phyloP scores from a whole-genome alignment of 2,888 invertebrate genomes.

The Melieria picta region DNA sequence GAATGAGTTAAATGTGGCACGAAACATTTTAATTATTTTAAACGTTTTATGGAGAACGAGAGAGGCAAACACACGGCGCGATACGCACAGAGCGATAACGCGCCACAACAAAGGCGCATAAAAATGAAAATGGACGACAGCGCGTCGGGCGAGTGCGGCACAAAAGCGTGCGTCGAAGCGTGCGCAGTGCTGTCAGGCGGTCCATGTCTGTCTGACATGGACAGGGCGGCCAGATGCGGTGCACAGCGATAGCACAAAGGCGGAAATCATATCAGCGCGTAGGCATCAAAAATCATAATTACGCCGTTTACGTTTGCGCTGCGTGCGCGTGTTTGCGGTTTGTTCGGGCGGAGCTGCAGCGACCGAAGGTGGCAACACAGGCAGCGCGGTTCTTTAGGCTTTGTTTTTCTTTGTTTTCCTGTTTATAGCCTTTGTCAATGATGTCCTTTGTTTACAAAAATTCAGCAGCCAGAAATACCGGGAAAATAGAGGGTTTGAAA shows the following conservation, averaged over 20 bases:
- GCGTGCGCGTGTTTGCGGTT: background rate
- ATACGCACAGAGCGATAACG: background rate
- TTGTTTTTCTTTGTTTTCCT: no score
- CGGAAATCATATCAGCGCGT: conserved; percentile 27
- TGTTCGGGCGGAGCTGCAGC: no score
- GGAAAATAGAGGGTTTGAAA: no score
- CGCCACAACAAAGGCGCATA: conserved; percentile 8
- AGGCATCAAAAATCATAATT: conserved; percentile 35
- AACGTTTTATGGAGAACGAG: conserved; percentile 58
- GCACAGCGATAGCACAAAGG: conserved; percentile 4
- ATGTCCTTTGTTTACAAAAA: no score
- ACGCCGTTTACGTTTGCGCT: conserved; percentile 25
- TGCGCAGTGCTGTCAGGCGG: background rate
- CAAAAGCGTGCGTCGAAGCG: background rate
- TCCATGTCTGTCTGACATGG: background rate
- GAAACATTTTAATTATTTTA: conserved; percentile 63
- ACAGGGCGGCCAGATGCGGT: background rate
- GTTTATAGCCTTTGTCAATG: no score
- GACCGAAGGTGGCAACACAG: background rate
- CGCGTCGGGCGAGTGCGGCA: background rate
- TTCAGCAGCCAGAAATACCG: no score
- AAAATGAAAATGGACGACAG: conserved; percentile 1
- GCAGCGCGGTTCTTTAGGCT: background rate
- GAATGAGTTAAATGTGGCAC: conserved; percentile 58
- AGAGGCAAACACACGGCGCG: conserved; percentile 17